Base-by-base conservation (phyloP, 53 echinoderm and acorn worm species). In the Arbacia lixula region DNA sequence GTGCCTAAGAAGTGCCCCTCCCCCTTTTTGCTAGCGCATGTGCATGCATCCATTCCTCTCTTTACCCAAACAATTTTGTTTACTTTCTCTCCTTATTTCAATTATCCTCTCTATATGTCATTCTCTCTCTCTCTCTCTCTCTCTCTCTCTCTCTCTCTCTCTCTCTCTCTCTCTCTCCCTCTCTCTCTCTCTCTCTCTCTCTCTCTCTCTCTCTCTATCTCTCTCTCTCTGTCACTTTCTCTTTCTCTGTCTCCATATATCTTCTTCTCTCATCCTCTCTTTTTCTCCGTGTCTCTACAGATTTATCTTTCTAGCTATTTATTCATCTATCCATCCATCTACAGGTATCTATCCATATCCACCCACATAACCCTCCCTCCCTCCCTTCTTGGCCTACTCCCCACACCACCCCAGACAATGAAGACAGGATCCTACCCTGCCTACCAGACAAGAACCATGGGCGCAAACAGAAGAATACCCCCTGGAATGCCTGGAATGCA, bases 391-490 rank as follows among this genome's bases (percentile, higher is more conserved):
- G 8, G 14, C 8, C 8, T 20, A 57, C 1, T 28, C 11, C 67
- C 24, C 49, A 19, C 9, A 53, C 0, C 12, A 39, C 68, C 33
- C 27, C 12, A 12, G 20, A 20, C 29, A 74, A 72, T 17, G 21
- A 11, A 43, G 5, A 30, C 17, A 30, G 9, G 16, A n/a, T n/a
- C n/a, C n/a, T n/a, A n/a, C n/a, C n/a, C n/a, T n/a, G 11, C 2
- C 26, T 12, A 26, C 28, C 9, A 74, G 69, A 69, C 69, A 33
- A 27, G 42, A 69, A 41, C 43, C 4, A 27, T 42, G 46, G 8
- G n/a, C 9, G 74, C 53, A 74, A 74, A 74, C 52, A 74, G 9
- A 50, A 53, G 53, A 74, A 74, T 31, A 53, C 49, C 71, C 25
- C 6, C 5, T 43, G 71, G 73, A 32, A 74, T 74, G 74, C 21